These are phyloP conservation scores for Taenioides sp. DNA, from an alignment of 2,797 vertebrate genomes.

Conservation along the genomic window DNA sequence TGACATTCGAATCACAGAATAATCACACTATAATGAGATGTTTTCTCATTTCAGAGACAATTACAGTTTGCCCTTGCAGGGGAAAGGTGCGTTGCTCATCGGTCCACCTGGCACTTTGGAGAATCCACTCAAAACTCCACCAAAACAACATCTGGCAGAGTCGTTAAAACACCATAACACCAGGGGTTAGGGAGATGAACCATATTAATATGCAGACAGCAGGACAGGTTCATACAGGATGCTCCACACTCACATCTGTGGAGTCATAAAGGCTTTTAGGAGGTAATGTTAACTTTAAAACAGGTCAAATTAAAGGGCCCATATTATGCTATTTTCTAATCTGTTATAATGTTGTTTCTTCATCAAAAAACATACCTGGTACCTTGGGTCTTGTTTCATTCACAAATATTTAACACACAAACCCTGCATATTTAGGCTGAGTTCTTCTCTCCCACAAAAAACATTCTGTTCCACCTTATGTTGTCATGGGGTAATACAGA, in stretches of 20 bases:
- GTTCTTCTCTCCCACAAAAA: too few relatives aligned
- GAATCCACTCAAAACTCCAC: slow-evolving; percentile 55
- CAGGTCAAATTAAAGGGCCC: background rate
- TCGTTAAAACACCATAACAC: slow-evolving; percentile 66
- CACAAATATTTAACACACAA: too few relatives aligned
- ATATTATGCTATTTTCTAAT: background rate
- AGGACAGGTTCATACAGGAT: slow-evolving; percentile 23
- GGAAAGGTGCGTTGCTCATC: slow-evolving; percentile 48
- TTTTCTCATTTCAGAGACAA: slow-evolving; percentile 42
- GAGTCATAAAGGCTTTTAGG: background rate
- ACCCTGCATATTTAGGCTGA: too few relatives aligned
- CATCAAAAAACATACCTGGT: background rate
- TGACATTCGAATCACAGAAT: slow-evolving; percentile 28
- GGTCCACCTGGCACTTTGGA: slow-evolving; percentile 58
- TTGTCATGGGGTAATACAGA: too few relatives aligned
- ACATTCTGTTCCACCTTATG: too few relatives aligned
- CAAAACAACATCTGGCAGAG: slow-evolving; percentile 63
- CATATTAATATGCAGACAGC: slow-evolving; percentile 20
- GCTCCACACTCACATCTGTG: background rate
- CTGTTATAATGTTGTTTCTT: background rate
- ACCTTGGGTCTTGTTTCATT: too few relatives aligned
- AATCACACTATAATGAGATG: slow-evolving; percentile 39
- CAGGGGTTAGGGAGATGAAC: slow-evolving; percentile 33
- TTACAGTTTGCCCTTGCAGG: slow-evolving; percentile 53
- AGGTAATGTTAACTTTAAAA: background rate